phyloP scores from a whole-genome alignment of 2,113 vertebrate genomes.

The Theristicus caerulescens region DNA sequence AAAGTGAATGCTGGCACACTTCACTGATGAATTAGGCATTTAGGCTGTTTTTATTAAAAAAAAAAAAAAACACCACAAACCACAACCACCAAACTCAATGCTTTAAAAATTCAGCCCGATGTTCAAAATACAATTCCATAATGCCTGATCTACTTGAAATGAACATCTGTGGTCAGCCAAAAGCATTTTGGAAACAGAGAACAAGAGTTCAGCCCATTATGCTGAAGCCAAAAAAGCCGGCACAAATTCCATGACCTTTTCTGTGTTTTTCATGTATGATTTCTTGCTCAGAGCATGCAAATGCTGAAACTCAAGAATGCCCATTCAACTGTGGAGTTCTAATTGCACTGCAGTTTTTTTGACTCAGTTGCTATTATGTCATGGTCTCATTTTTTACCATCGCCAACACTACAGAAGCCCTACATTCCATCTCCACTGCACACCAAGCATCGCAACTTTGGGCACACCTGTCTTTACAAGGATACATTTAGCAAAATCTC shows the following conservation, averaged over 20 bases:
- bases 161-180: not conserved
- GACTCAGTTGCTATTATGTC: rapidly evolving
- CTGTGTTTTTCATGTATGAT: not conserved
- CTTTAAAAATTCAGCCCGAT: not conserved
- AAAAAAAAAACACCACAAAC: not conserved
- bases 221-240: not conserved
- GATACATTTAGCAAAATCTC: rapidly evolving
- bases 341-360: not conserved
- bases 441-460: not conserved
- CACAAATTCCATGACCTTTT: not conserved
- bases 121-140: not conserved
- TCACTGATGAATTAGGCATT: not conserved
- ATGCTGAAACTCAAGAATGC: not conserved
- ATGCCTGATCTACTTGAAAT: not conserved
- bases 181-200: not conserved
- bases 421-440: not conserved
- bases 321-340: not conserved
- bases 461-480: not conserved
- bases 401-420: not conserved
- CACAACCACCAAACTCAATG: not conserved
- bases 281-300: not conserved
- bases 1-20: not conserved
- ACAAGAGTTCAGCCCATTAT: not conserved
- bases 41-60: not conserved
- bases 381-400: not conserved